These are phyloP conservation scores for Trissolcus basalis DNA, from an alignment of 1,140 invertebrate species.

Conservation along the genomic window DNA sequence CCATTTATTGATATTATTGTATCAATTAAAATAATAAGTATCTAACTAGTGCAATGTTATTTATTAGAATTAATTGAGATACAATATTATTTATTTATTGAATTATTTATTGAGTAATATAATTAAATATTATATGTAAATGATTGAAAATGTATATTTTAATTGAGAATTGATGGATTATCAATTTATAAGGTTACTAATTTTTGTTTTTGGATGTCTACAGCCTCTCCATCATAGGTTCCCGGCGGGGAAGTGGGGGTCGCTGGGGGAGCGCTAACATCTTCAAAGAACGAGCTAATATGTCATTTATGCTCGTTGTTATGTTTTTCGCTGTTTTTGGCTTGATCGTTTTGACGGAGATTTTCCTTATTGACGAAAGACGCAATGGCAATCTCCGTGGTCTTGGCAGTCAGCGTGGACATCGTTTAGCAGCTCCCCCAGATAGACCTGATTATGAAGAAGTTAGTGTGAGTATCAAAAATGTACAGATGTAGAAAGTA, in stretches of 20 bases:
- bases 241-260: slow-evolving; percentile 62
- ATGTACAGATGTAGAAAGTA: background rate
- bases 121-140: too few relatives aligned
- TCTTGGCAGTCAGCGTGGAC: slow-evolving; percentile 73
- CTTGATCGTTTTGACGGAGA: slow-evolving; percentile 88
- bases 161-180: too few relatives aligned
- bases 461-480: slow-evolving; percentile 67
- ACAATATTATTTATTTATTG: too few relatives aligned
- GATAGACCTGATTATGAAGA: slow-evolving; percentile 76
- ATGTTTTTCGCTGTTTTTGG: slow-evolving; percentile 93
- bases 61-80: too few relatives aligned
- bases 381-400: slow-evolving; percentile 67
- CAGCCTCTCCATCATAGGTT: slow-evolving; percentile 67
- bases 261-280: slow-evolving; percentile 74
- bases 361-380: slow-evolving; percentile 84
- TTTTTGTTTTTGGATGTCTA: background rate
- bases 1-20: too few relatives aligned
- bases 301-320: slow-evolving; percentile 91
- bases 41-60: too few relatives aligned
- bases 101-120: too few relatives aligned
- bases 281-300: slow-evolving; percentile 83
- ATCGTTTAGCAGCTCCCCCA: slow-evolving; percentile 67
- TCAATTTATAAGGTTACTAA: too few relatives aligned
- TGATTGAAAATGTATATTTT: too few relatives aligned
- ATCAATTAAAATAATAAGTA: too few relatives aligned